Percentiles rank a stretch among this genome's conserved stretches.
Conservation (phyloP, 2,113 vertebrate genomes). For the Burhinus bistriatus region DNA sequence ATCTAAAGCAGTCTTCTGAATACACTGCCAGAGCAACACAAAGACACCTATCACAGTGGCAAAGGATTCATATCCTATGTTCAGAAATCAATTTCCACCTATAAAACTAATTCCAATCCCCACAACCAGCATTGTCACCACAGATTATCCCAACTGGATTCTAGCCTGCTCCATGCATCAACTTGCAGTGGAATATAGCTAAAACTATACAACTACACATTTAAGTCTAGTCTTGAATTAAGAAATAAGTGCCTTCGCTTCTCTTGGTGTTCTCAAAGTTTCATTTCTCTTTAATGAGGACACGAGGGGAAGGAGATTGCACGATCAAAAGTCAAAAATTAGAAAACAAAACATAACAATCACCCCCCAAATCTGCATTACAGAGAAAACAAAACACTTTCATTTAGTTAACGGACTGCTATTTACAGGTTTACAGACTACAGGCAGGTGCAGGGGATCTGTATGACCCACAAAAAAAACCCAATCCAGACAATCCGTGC, state of each 20-base stretch:
- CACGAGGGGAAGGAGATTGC: neutral
- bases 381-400: neutral
- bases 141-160: neutral
- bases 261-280: neutral
- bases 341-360: neutral
- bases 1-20: neutral
- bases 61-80: neutral
- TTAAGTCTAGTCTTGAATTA: neutral
- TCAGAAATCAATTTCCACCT: neutral
- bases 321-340: neutral
- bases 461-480: neutral
- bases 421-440: neutral
- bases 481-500: neutral
- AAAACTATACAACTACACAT: neutral
- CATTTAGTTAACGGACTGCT: neutral
- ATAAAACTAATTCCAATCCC: neutral
- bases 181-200: neutral
- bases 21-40: neutral
- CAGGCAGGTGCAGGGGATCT: accelerated
- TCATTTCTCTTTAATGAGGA: neutral
- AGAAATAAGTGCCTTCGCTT: neutral
- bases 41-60: neutral
- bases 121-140: neutral
- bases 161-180: neutral
- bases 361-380: neutral